Conservation (phyloP, 2,888 invertebrate genomes). For the Harmothoe impar region DNA sequence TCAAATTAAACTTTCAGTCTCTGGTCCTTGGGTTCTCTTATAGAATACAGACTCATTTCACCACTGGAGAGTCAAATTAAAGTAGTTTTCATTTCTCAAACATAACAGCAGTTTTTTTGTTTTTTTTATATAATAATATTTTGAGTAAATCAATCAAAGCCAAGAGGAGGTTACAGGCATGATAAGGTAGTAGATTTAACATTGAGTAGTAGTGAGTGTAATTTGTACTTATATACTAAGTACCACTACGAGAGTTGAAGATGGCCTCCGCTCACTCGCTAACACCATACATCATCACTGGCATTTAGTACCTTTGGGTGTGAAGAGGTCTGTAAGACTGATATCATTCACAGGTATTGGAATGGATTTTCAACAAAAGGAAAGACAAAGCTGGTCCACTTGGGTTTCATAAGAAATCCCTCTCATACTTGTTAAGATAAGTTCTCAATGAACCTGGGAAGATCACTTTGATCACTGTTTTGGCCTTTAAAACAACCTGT, state of each 20-base stretch:
- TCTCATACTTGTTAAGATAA: too few relatives aligned
- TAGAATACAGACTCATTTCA: not conserved
- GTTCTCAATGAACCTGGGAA: too few relatives aligned
- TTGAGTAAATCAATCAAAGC: conserved; percentile 55
- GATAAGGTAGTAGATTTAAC: not conserved
- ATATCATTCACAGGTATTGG: too few relatives aligned
- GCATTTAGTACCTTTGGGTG: too few relatives aligned
- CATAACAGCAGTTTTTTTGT: conserved; percentile 43
- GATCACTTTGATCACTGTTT: too few relatives aligned
- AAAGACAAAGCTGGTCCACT: too few relatives aligned
- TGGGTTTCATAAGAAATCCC: too few relatives aligned
- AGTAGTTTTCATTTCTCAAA: not conserved
- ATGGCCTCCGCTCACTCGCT: too few relatives aligned
- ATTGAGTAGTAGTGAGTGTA: conserved; percentile 5
- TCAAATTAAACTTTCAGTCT: conserved; percentile 12
- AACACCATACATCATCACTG: too few relatives aligned
- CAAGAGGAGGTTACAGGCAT: conserved; percentile 25
- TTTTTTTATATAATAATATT: not conserved
- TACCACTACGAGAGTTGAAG: not conserved
- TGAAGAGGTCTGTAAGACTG: too few relatives aligned
- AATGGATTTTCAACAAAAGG: too few relatives aligned
- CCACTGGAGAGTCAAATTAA: conserved; percentile 9
- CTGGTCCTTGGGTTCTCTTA: not conserved
- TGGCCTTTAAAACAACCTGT: too few relatives aligned
- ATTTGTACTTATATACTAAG: not conserved